These are phyloP conservation scores for Helicoverpa zea DNA, from an alignment of 1,140 invertebrate species.

Conservation along the genomic window DNA sequence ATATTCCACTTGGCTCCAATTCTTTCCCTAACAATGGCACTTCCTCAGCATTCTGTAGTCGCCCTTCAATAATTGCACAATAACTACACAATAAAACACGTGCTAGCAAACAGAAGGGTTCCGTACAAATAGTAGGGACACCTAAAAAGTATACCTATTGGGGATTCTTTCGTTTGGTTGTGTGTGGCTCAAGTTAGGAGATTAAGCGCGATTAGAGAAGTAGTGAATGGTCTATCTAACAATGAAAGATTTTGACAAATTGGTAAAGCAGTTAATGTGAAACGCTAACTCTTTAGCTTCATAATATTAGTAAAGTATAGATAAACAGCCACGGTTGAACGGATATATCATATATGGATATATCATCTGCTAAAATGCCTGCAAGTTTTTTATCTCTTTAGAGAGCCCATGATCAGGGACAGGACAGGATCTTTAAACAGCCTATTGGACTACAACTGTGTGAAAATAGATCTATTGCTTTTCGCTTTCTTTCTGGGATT, in stretches of 20 bases:
- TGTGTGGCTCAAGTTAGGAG: slow-evolving; percentile 51
- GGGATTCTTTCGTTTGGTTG: slow-evolving; percentile 40
- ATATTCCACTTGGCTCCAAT: slow-evolving; percentile 26
- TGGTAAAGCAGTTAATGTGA: no score
- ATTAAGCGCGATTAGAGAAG: slow-evolving; percentile 30
- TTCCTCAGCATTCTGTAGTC: slow-evolving; percentile 71
- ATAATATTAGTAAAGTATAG: no score
- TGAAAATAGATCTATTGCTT: no score
- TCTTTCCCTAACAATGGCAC: slow-evolving; percentile 56
- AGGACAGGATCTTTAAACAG: no score
- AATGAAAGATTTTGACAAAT: not conserved
- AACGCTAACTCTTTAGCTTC: no score
- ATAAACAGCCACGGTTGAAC: no score
- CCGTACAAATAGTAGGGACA: slow-evolving; percentile 70
- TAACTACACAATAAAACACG: slow-evolving; percentile 84
- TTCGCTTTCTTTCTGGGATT: no score
- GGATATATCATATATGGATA: no score
- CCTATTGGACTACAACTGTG: no score
- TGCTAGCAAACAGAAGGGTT: slow-evolving; percentile 80
- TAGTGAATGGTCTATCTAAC: not conserved
- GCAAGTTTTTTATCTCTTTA: no score
- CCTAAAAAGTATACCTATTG: slow-evolving; percentile 67
- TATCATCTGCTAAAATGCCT: no score
- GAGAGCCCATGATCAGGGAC: no score
- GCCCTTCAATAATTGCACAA: slow-evolving; percentile 74